phyloP scores from a whole-genome alignment of 2,113 vertebrate species.

The Plestiodon gilberti region DNA sequence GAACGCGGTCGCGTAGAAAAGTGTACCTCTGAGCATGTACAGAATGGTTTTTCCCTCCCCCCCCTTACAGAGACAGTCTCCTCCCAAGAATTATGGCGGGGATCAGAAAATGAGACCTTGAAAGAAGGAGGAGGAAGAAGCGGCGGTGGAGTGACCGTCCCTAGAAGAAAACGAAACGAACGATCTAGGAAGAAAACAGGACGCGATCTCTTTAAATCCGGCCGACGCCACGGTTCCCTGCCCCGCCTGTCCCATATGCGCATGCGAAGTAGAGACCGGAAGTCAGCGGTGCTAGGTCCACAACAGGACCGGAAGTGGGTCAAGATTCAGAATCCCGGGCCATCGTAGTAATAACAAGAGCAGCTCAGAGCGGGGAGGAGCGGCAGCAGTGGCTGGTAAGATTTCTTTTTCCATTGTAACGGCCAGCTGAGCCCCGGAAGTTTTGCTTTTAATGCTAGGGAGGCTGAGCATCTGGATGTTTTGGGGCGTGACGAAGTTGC shows the following conservation, averaged over 20 bases:
- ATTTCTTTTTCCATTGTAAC: no score
- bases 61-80: background rate
- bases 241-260: fast-evolving
- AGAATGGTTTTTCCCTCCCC: background rate
- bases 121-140: background rate
- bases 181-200: background rate
- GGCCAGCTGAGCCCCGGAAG: background rate
- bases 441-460: no score
- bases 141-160: no score
- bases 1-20: no score
- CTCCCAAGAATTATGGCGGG: background rate
- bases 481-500: no score
- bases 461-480: no score
- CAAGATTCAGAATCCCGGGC: fast-evolving
- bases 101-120: no score
- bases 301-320: slow-evolving; percentile 9
- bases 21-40: background rate
- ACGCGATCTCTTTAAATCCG: background rate
- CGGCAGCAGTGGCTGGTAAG: background rate
- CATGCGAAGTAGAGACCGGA: fast-evolving
- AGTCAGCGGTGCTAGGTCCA: background rate
- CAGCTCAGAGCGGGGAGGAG: background rate
- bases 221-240: background rate
- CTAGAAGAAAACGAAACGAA: no score
- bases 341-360: background rate